Evolutionary conservation across 2,888 invertebrate species (phyloP), one percentile per base, ranked within the genome.

Genomic region (Parasteatoda lunata): DNA sequence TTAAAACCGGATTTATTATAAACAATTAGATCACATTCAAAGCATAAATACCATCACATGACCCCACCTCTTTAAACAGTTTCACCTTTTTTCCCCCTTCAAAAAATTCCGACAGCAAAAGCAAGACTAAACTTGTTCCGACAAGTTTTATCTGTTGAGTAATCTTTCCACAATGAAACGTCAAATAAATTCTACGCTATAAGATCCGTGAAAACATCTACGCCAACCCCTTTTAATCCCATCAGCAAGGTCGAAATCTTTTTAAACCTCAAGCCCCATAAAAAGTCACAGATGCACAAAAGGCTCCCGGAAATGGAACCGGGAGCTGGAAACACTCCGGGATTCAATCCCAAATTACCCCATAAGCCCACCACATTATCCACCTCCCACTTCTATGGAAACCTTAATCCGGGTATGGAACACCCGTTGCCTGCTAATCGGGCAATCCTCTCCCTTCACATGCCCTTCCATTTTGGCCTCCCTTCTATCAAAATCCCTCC

Each of bases 171-270:
- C 30, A 30, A 30, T 30, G 30, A 30, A 30, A 30, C 30, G 30
- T 30, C 30, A 30, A 30, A 30, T 30, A 30, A 30, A 30, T 30
- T 30, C 30, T 1, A 30, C 30, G 30, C 30, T 30, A 30, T 30
- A 30, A 30, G 30, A 30, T 30, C 30, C 30, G 2, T 30, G 30
- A 30, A 30, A 30, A 59, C 59, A 59, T 9, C 59, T 4, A 59
- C 59, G n/a, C 59, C 59, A n/a, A 59, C 9, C 48, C 13, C 8
- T 48, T 48, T 7, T 48, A 65, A 49, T 68, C 54, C 11, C 8
- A 45, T 45, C 49, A 77, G 15, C 48, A 47, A 68, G 70, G 70
- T 79, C 49, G 30, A n/a, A 77, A 77, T 77, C 77, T 66, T 66
- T 51, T 52, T 77, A 66, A 71, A 45, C 70, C 49, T 45, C 76